Evolutionary conservation across 2,797 vertebrate genomes (phyloP).

Genomic region (Muscicapa striata): DNA sequence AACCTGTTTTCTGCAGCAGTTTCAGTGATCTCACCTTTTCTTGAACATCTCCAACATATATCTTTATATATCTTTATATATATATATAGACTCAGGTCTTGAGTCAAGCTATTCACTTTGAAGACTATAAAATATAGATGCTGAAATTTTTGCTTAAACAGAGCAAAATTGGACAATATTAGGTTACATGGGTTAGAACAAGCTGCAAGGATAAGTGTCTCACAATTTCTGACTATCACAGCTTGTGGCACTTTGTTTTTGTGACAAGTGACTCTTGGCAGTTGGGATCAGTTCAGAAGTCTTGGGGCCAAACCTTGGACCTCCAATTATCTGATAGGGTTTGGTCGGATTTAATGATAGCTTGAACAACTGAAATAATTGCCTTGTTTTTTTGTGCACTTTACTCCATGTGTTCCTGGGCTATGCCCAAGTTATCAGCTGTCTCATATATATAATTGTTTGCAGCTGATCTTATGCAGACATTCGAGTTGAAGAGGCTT

Average conservation of each 20-base stretch:
- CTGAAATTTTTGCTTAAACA: not conserved
- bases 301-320: not conserved
- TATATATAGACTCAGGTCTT: not conserved
- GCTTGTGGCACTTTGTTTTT: not conserved
- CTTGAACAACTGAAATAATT: not conserved
- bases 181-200: not conserved
- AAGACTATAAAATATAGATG: not conserved
- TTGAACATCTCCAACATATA: not conserved
- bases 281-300: not conserved
- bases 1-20: not conserved
- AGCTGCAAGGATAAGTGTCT: not conserved
- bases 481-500: not conserved
- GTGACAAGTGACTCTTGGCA: not conserved
- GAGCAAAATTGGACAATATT: not conserved
- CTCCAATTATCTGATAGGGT: not conserved
- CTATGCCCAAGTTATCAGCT: fast-evolving
- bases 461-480: not conserved
- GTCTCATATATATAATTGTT: not conserved
- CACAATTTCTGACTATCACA: not conserved
- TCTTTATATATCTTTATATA: not conserved
- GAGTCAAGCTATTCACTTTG: not conserved
- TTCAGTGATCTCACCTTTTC: not conserved
- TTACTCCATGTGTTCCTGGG: not conserved
- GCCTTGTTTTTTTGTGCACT: not conserved
- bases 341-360: not conserved